Evolutionary conservation across 2,888 invertebrate species (phyloP), one percentile per base, ranked within the genome.

Genomic region (Cryptocephalus moraei): DNA sequence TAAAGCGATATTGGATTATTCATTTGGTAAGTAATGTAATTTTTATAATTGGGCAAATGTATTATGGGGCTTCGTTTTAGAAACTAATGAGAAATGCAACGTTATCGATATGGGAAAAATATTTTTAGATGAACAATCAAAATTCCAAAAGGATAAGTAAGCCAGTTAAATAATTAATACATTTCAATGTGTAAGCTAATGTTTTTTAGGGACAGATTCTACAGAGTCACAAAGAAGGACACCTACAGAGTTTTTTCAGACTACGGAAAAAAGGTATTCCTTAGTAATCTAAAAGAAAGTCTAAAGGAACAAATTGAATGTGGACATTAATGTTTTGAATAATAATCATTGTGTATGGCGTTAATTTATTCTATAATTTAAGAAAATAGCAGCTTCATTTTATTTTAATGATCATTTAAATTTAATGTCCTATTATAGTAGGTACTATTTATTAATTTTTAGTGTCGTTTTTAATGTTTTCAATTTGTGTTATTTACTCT

Each of bases 241-340:
- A 53, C 54, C 10, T 62, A 62, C 49, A 56, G 56, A 49, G 63
- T 63, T 12, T 63, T 63, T 49, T 61, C 62, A 4, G 62, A 63
- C 51, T 63, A 61, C 53, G 63, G 63, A 22, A 56, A 61, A 45
- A 63, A 63, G 54, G 56, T 60, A 32, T 62, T 63, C 44, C 49
- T 63, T 41, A 57, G 55, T 47, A 56, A 60, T 32, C 44, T 63
- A 8, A 62, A 59, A 50, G 47, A 50, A 22, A 56, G 58, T 45
- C 53, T 63, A 13, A 58, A 48, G 41, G 55, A 62, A 49, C 62
- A 62, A 50, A 51, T 63, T 39, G 57, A 60, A 49, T 54, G 56
- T 50, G 62, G 60, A 44, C 58, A 58, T 48, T 62, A 53, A 51
- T 9, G 12, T 6, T 22, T 22, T 22, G 22, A 22, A 22, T 22